These are phyloP conservation scores for Halyomorpha halys DNA, from an alignment of 1,140 invertebrate species.

Conservation along the genomic window DNA sequence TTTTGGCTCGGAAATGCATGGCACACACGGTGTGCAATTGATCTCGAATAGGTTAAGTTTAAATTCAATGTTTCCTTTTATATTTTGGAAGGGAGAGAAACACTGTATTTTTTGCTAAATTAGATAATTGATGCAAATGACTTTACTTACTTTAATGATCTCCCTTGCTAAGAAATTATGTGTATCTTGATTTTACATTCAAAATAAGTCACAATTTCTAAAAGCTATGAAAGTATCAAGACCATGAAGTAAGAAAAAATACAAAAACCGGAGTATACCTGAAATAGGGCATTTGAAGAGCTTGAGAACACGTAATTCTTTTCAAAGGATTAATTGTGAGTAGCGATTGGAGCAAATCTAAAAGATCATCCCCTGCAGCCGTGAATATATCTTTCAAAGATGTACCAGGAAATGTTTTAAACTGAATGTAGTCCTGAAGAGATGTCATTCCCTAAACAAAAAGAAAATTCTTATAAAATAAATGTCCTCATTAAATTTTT, in stretches of 20 bases:
- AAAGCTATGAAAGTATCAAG: not conserved
- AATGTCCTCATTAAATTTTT: no score
- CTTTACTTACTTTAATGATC: not conserved
- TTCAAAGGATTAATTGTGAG: conserved; percentile 76
- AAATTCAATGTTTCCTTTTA: no score
- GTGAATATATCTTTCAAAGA: conserved; percentile 88
- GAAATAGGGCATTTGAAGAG: conserved; percentile 73
- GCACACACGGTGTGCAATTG: no score
- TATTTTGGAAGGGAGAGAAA: no score
- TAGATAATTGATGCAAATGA: no score
- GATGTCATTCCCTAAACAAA: conserved; percentile 57
- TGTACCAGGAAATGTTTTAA: conserved; percentile 74
- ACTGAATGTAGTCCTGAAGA: conserved; percentile 86
- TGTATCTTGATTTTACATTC: not conserved
- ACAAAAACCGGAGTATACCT: conserved; percentile 41
- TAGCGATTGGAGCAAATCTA: conserved; percentile 69
- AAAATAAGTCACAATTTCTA: not conserved
- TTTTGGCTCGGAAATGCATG: no score
- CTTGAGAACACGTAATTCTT: conserved; percentile 69
- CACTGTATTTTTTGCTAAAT: no score
- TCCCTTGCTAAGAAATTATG: not conserved
- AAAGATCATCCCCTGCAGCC: conserved; percentile 86
- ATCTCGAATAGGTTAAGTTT: no score
- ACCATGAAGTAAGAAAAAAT: no score
- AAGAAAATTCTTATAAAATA: no score